A percentile compares a stretch with the other conserved stretches of the same genome.
These are phyloP conservation scores for Mycalesis mineus DNA, from an alignment of 2,888 invertebrate species.

Conservation along the genomic window DNA sequence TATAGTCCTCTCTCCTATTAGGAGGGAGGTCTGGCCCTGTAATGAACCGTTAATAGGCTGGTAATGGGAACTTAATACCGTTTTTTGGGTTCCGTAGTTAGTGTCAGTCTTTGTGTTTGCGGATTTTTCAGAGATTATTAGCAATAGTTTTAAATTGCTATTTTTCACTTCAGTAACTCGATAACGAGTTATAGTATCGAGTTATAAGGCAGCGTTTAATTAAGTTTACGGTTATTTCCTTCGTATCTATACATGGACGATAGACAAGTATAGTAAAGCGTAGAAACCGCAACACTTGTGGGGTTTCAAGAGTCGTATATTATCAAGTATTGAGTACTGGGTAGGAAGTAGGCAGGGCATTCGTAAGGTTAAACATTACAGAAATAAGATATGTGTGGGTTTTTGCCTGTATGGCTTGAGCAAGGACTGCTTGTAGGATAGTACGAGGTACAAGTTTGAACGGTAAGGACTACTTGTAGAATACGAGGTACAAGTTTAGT, in stretches of 20 bases:
- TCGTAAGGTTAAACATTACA: slow-evolving; percentile 77
- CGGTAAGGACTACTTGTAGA: slow-evolving; percentile 21
- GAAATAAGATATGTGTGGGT: slow-evolving; percentile 75
- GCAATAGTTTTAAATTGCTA: too few species aligned
- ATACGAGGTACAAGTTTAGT: not conserved
- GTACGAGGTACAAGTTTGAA: not conserved
- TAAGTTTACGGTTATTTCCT: slow-evolving; percentile 36
- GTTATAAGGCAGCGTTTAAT: slow-evolving; percentile 25
- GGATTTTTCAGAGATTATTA: too few species aligned
- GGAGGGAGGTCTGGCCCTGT: too few species aligned
- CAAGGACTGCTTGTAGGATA: slow-evolving; percentile 20
- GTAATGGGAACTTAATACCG: too few species aligned
- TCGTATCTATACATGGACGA: slow-evolving; percentile 32
- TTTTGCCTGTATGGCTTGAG: slow-evolving; percentile 37
- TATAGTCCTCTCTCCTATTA: too few species aligned
- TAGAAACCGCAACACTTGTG: slow-evolving; percentile 71
- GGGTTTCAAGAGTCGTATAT: slow-evolving; percentile 72
- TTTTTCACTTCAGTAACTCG: not conserved
- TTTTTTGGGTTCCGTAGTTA: too few species aligned
- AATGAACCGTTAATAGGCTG: too few species aligned
- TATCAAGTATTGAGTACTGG: slow-evolving; percentile 66
- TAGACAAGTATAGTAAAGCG: slow-evolving; percentile 48
- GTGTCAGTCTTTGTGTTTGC: too few species aligned
- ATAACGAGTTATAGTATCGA: slow-evolving; percentile 27
- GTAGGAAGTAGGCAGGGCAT: slow-evolving; percentile 69